phyloP scores from a whole-genome alignment of 2,113 vertebrate species.

The Planiliza haematocheilus region DNA sequence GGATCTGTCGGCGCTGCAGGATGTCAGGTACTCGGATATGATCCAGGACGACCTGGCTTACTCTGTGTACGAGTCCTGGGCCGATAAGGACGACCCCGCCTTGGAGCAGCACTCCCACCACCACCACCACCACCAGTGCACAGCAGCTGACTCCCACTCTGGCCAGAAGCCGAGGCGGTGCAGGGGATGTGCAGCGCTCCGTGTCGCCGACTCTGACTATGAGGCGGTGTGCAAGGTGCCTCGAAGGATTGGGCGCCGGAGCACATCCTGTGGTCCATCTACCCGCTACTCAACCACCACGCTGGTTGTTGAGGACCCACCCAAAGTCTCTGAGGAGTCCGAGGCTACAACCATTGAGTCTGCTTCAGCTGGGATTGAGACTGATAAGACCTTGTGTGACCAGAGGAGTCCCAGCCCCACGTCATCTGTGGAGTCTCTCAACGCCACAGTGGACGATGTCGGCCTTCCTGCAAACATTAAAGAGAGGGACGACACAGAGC shows the following conservation, averaged over 20 bases:
- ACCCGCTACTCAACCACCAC: constrained; percentile 80
- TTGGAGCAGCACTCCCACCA: constrained; percentile 74
- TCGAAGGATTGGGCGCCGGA: constrained; percentile 85
- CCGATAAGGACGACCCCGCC: constrained; percentile 85
- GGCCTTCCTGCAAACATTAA: constrained; percentile 47
- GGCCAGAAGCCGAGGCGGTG: constrained; percentile 86
- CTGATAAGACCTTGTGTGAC: constrained; percentile 76
- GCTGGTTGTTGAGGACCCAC: constrained; percentile 63
- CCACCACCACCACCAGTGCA: constrained; percentile 80
- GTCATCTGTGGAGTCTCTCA: constrained; percentile 89
- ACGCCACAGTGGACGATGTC: constrained; percentile 79
- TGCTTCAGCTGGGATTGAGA: constrained; percentile 40
- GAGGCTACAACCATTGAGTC: constrained; percentile 41
- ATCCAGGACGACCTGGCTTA: constrained; percentile 92
- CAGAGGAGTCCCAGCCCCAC: constrained; percentile 75
- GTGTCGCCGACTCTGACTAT: constrained; percentile 92
- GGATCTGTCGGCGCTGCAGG: constrained; percentile 84
- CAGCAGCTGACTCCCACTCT: constrained; percentile 51
- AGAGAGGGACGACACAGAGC: constrained; percentile 16
- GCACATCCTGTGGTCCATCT: constrained; percentile 86
- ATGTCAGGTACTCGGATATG: constrained; percentile 85
- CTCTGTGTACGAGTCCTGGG: constrained; percentile 93
- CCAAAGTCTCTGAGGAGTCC: constrained; percentile 61
- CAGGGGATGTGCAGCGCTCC: constrained; percentile 86
- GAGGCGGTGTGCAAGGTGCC: constrained; percentile 95